These are phyloP conservation scores for Oryzias woworae DNA, from an alignment of 2,113 vertebrate species.

Conservation along the genomic window DNA sequence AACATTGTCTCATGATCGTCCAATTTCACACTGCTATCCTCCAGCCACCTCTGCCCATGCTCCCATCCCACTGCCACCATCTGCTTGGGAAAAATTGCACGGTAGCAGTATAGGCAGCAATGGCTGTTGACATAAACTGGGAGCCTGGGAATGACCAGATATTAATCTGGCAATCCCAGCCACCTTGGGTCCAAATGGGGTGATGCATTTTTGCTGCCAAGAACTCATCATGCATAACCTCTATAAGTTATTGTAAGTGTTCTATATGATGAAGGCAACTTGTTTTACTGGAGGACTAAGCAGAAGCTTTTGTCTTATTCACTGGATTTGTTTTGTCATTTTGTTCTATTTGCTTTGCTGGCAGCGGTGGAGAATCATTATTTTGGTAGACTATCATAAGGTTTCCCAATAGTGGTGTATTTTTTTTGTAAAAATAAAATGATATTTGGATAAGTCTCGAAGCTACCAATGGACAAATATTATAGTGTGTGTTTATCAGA, in stretches of 20 bases:
- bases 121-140: too few species aligned
- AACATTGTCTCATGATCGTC: too few species aligned
- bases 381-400: conserved; percentile 9
- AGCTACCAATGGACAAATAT: conserved; percentile 3
- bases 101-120: too few species aligned
- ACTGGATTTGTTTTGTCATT: conserved; percentile 16
- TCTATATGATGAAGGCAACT: background rate
- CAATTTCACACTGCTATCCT: too few species aligned
- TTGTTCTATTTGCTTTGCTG: conserved; percentile 26
- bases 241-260: background rate
- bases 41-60: too few species aligned
- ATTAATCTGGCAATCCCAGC: too few species aligned
- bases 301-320: background rate
- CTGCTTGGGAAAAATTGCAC: too few species aligned
- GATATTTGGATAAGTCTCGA: conserved; percentile 16
- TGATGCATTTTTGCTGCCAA: too few species aligned
- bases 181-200: too few species aligned
- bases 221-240: too few species aligned
- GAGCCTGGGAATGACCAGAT: too few species aligned
- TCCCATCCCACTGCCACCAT: too few species aligned
- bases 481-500: conserved; percentile 19
- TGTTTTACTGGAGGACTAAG: conserved; percentile 5
- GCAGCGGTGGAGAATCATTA: conserved; percentile 24
- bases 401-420: conserved; percentile 5
- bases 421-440: conserved; percentile 3